phyloP scores from a whole-genome alignment of 2,888 invertebrate genomes.

The Pediacus dermestoides region DNA sequence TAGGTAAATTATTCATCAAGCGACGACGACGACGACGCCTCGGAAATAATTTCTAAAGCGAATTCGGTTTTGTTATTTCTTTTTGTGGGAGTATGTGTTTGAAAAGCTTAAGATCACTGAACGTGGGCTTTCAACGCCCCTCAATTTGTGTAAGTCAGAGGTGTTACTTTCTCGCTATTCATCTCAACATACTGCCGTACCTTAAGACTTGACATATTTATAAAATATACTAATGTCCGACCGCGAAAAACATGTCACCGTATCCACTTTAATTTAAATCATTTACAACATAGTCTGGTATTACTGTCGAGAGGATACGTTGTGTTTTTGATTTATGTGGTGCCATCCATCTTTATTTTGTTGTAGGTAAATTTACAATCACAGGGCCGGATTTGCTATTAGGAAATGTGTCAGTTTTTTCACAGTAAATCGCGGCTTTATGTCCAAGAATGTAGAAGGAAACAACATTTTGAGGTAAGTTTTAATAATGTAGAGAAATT shows the following conservation, averaged over 20 bases:
- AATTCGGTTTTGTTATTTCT: conserved; percentile 5
- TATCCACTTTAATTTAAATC: neutral
- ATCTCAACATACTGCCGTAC: conserved; percentile 18
- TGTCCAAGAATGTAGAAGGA: too few species aligned
- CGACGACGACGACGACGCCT: conserved; percentile 1
- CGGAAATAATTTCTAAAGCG: neutral
- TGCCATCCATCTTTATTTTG: too few species aligned
- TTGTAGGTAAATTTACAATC: too few species aligned
- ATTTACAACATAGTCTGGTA: too few species aligned
- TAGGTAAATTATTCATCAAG: too few species aligned
- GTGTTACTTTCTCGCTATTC: conserved; percentile 18
- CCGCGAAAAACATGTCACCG: conserved; percentile 6
- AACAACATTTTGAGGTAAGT: too few species aligned
- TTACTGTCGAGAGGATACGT: too few species aligned
- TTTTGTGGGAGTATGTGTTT: conserved; percentile 13
- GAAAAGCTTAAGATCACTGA: conserved; percentile 13
- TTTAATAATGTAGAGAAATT: too few species aligned
- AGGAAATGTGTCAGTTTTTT: too few species aligned
- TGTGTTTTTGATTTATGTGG: too few species aligned
- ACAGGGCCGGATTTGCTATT: too few species aligned
- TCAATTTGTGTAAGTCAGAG: conserved; percentile 24
- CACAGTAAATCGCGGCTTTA: too few species aligned
- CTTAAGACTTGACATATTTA: conserved; percentile 26
- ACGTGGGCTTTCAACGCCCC: conserved; percentile 19
- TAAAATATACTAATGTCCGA: conserved; percentile 23